phyloP scores from a whole-genome alignment of 37 sponge, comb jelly and placozoan genomes.

The Axinella damicornis region DNA sequence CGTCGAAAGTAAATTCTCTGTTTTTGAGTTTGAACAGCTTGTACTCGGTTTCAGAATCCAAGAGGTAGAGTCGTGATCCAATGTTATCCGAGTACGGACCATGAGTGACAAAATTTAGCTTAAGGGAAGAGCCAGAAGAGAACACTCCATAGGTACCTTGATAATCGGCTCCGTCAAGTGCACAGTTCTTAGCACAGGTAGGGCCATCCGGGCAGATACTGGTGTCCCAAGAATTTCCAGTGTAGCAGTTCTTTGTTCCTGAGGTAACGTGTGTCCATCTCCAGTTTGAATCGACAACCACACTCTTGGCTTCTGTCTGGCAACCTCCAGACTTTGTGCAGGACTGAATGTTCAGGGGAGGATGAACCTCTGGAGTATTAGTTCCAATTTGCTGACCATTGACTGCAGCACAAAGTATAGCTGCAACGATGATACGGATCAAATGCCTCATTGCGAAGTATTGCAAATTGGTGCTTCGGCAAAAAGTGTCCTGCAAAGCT shows the following conservation, averaged over 20 bases:
- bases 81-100: not conserved
- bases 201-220: conserved; percentile 19
- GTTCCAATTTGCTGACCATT: too few species aligned
- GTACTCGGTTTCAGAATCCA: not conserved
- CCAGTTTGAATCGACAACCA: too few species aligned
- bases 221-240: conserved; percentile 26
- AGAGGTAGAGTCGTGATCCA: not conserved
- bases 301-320: conserved; percentile 6
- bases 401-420: too few species aligned
- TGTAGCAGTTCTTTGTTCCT: conserved; percentile 31
- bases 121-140: too few species aligned
- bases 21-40: not conserved
- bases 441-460: too few species aligned
- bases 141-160: conserved; percentile 28
- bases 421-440: too few species aligned
- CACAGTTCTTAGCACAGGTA: conserved; percentile 18
- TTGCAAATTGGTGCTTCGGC: too few species aligned
- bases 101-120: not conserved
- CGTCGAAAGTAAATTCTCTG: too few species aligned
- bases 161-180: conserved; percentile 36
- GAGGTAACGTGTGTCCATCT: conserved; percentile 15
- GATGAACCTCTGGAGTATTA: conserved; percentile 21
- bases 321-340: conserved; percentile 34
- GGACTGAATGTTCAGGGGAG: conserved; percentile 17
- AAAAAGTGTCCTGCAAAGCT: too few species aligned